Base-by-base conservation (phyloP, 1,140 invertebrate genomes). In the Hyposmocoma kahamanoa region DNA sequence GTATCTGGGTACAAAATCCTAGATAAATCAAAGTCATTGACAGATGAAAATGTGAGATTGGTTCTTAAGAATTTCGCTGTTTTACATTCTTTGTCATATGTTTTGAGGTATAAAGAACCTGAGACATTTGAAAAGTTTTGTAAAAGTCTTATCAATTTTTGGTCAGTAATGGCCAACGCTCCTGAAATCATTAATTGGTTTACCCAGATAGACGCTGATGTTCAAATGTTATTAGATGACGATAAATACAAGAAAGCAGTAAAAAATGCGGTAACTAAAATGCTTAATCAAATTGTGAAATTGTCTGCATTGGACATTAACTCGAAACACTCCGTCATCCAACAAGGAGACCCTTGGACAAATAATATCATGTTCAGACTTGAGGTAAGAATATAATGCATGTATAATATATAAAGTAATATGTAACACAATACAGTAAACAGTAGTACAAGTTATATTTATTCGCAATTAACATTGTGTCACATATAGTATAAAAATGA, bases 1-100 rank as follows among this genome's bases (percentile, higher is more conserved):
- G 30, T 55, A 1, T 24, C 49, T 5, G 84, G 84, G 0, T 90
- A 79, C 52, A 22, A 38, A 10, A 71, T 90, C 53, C 67, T 80
- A 32, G 71, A 89, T 52, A 76, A 87, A 36, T 76, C 79, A 3
- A 52, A 62, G 11, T 64, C 84, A 2, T 53, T 90, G 2, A 67
- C 81, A 4, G 44, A 77, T 15, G 72, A 86, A 1, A 85, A 89
- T 52, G 62, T 88, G 3, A 63, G 58, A 11, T 30, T 86, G 1
- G 75, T 87, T 0, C 67, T 90, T 19, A 67, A 79, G 48, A 76
- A 73, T n/a, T 80, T 90, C 56, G 90, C 81, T 5, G 84, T 79
- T 41, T 78, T 88, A 11, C 90, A 91, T 67, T 89, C 88, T 0
- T 42, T 87, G 0, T 88, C 88, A 0, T 78, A 87, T 52, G 87